phyloP scores from a whole-genome alignment of 2,797 vertebrate genomes.

The Chelmon rostratus region DNA sequence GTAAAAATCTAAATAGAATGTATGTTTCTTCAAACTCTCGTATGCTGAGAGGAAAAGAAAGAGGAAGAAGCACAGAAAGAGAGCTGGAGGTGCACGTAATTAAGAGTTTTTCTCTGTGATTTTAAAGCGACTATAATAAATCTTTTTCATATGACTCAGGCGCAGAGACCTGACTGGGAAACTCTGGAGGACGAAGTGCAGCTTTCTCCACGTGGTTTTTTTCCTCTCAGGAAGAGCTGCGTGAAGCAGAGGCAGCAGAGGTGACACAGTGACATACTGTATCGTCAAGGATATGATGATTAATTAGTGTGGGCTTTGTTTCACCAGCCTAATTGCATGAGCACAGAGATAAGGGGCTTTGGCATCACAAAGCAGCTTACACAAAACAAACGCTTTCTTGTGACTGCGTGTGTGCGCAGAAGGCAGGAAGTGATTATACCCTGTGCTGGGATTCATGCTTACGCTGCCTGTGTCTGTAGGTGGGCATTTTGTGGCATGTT shows the following conservation, averaged over 20 bases:
- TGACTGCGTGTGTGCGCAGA: slow-evolving; percentile 9
- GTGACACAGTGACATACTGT: slow-evolving; percentile 69
- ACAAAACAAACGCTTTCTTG: slow-evolving; percentile 52
- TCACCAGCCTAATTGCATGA: slow-evolving; percentile 75
- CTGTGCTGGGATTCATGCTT: slow-evolving; percentile 7
- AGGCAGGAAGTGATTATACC: slow-evolving; percentile 27
- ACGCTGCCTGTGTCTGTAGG: slow-evolving; percentile 4
- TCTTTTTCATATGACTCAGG: slow-evolving; percentile 37
- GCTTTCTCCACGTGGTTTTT: slow-evolving; percentile 52
- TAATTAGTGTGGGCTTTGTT: slow-evolving; percentile 81
- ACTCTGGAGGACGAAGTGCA: slow-evolving; percentile 20
- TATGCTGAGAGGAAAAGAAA: slow-evolving; percentile 2
- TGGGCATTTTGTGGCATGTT: slow-evolving; percentile 1
- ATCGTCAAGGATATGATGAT: slow-evolving; percentile 78
- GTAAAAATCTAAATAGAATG: slow-evolving; percentile 7
- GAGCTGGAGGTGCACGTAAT: not conserved
- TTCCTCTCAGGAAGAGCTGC: slow-evolving; percentile 28
- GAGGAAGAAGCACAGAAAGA: slow-evolving; percentile 4
- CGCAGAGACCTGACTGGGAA: slow-evolving; percentile 16
- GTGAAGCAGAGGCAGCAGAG: slow-evolving; percentile 60
- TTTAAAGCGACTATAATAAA: slow-evolving; percentile 37
- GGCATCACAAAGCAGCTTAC: slow-evolving; percentile 71
- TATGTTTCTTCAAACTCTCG: not conserved
- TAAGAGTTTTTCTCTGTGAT: not conserved
- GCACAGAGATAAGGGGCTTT: slow-evolving; percentile 70